These are phyloP conservation scores for Eucera pruinosa DNA, from an alignment of 2,888 invertebrate genomes.

Conservation along the genomic window DNA sequence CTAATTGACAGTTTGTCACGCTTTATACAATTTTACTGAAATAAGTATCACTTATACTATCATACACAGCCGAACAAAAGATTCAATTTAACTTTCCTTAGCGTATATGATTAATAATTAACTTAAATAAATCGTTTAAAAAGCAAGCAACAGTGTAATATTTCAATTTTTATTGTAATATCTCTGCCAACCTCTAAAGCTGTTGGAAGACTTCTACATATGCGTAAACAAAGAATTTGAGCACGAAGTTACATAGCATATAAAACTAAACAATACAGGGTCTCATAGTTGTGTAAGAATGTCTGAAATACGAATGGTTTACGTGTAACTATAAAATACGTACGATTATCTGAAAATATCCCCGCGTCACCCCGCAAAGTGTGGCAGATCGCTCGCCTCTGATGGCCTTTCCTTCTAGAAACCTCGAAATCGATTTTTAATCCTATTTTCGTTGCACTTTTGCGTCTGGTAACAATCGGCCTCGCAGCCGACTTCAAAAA, in stretches of 20 bases:
- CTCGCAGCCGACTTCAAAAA: constrained; percentile 57
- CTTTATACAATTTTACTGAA: constrained; percentile 12
- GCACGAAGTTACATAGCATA: neutral
- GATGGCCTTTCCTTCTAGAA: constrained; percentile 59
- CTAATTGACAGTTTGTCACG: constrained; percentile 59
- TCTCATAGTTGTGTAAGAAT: neutral
- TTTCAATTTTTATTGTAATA: constrained; percentile 18
- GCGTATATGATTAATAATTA: neutral
- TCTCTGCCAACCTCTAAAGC: constrained; percentile 59
- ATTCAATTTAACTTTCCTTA: neutral
- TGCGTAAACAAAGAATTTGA: constrained; percentile 56
- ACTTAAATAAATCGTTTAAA: neutral
- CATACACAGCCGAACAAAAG: neutral
- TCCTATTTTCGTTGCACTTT: constrained; percentile 33
- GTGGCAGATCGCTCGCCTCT: constrained; percentile 65
- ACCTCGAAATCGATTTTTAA: constrained; percentile 57
- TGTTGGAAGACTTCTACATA: constrained; percentile 24
- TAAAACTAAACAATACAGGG: constrained; percentile 6
- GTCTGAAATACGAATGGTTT: constrained; percentile 17
- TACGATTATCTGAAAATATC: constrained; percentile 70
- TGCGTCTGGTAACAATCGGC: constrained; percentile 47
- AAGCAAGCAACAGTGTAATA: constrained; percentile 5
- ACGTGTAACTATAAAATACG: constrained; percentile 55
- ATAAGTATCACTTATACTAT: constrained; percentile 1
- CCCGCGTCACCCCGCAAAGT: constrained; percentile 67